Evolutionary conservation across 2,113 vertebrate genomes (phyloP), one percentile per base, ranked within the genome.

Genomic region (Illadopsis cleaveri): DNA sequence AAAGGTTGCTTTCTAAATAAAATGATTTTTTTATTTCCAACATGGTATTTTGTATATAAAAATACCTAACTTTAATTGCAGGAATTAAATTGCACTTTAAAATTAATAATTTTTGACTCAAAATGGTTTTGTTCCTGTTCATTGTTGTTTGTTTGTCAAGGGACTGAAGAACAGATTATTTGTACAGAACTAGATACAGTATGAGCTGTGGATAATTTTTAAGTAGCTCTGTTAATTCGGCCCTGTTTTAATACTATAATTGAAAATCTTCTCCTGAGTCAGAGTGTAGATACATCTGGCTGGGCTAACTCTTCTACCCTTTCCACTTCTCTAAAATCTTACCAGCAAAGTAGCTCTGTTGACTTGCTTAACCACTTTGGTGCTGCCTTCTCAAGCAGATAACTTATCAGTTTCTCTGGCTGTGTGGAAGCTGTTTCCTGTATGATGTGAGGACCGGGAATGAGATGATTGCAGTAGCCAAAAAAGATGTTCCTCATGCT

Each of bases 1-100:
- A 62, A 89, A 47, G 47, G 12, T 71, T 96, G 31, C 69, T 92
- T 91, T 86, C 73, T 81, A 97, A 94, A 95, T 64, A 86, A 82
- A 83, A 51, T 80, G 76, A 8, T 1, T 12, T 35, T 69, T 82
- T 81, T 70, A 4, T 54, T 93, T 90, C 15, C 30, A 73, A 53
- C 88, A 64, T 31, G 4, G 1, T 6, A 47, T 66, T 83, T 76
- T 83, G 10, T 38, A 81, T 58, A 66, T 57, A 66, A 61, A 77
- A 61, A 6, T 50, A 72, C 6, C 33, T 66, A 68, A 40, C 33
- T 37, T 66, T 57, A 69, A 45, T 44, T 42, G 27, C 10, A 82
- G 9, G 35, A 69, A 80, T 84, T 51, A 53, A 69, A 82, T 56
- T 56, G 3, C 1, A 2, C 15, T 90, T 64, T 60, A 66, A 77